Conservation (phyloP, 1,140 invertebrate genomes). For the Leptinotarsa texana region DNA sequence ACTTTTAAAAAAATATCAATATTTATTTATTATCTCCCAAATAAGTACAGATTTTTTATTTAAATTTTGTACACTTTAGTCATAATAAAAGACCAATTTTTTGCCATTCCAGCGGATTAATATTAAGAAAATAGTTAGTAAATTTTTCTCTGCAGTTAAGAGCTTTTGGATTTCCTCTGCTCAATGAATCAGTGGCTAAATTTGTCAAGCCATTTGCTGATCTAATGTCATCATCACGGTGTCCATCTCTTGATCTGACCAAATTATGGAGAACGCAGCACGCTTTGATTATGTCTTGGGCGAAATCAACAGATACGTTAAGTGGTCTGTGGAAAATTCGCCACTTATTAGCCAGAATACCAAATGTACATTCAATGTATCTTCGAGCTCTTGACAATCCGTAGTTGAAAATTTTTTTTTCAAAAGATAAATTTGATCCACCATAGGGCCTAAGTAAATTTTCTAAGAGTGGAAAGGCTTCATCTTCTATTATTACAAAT, state of each 20-base stretch:
- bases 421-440: neutral
- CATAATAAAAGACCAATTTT: neutral
- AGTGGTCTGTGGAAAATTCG: constrained; percentile 2
- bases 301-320: constrained; percentile 1
- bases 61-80: no score
- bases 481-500: constrained; percentile 20
- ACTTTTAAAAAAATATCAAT: no score
- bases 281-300: constrained; percentile 20
- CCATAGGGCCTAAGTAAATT: constrained; percentile 19
- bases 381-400: constrained; percentile 15
- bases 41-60: no score
- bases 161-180: constrained; percentile 11
- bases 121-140: constrained; percentile 1
- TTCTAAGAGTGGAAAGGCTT: constrained; percentile 19
- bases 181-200: neutral
- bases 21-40: no score
- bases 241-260: constrained; percentile 13
- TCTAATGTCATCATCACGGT: neutral
- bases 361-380: constrained; percentile 21
- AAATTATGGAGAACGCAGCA: constrained; percentile 13
- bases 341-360: constrained; percentile 2
- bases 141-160: constrained; percentile 12
- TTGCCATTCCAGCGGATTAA: constrained; percentile 19
- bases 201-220: constrained; percentile 9
- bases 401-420: neutral